Conservation (phyloP, 2,888 invertebrate species). For the Eristalinus aeneus region DNA sequence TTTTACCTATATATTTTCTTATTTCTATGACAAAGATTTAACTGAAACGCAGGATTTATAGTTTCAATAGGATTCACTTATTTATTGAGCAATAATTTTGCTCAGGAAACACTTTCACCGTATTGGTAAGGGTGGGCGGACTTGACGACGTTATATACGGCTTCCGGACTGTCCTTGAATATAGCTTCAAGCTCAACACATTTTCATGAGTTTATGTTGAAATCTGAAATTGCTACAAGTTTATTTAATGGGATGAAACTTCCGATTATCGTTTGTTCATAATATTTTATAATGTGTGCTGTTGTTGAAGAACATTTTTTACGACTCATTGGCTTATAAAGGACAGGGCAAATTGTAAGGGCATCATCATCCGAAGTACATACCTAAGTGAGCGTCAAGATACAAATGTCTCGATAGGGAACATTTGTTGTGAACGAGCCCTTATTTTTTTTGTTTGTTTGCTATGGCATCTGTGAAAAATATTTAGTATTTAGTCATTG, state of each 20-base stretch:
- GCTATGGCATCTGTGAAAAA: too few relatives aligned
- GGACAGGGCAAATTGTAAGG: too few relatives aligned
- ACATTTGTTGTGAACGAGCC: too few relatives aligned
- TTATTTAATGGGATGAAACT: background rate
- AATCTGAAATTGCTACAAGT: background rate
- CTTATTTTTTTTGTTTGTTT: too few relatives aligned
- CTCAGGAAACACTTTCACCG: conserved; percentile 65
- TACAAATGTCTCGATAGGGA: too few relatives aligned
- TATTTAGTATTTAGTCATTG: too few relatives aligned
- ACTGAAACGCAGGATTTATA: conserved; percentile 57
- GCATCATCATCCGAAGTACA: too few relatives aligned
- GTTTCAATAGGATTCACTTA: conserved; percentile 68
- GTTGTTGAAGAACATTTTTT: background rate
- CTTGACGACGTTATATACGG: conserved; percentile 48
- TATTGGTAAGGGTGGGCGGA: conserved; percentile 4
- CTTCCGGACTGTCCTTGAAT: conserved; percentile 51
- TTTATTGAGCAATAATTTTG: conserved; percentile 71
- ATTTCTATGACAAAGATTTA: background rate
- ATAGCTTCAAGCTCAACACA: background rate
- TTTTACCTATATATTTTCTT: conserved; percentile 49
- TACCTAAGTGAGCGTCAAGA: too few relatives aligned
- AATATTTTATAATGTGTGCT: background rate
- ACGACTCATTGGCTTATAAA: too few relatives aligned
- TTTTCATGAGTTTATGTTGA: background rate
- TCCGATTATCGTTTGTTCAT: background rate